Conservation (phyloP, 2,113 vertebrate genomes). For the Camelus dromedarius region DNA sequence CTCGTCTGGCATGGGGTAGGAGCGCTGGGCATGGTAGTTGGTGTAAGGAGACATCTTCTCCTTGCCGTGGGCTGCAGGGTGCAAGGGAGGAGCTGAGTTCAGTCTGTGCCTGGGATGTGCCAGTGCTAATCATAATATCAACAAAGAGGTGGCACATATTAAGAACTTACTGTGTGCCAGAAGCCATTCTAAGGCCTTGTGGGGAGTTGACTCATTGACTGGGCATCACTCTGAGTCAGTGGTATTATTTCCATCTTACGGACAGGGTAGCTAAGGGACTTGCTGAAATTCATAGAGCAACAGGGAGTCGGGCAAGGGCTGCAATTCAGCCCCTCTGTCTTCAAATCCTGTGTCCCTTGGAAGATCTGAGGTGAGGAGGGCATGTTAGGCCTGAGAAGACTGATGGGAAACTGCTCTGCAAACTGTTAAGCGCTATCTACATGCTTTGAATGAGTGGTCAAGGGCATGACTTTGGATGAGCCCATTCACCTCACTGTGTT, state of each 20-base stretch:
- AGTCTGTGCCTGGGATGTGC: background rate
- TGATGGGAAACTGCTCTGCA: background rate
- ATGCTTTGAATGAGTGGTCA: background rate
- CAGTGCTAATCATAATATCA: background rate
- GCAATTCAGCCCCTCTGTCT: background rate
- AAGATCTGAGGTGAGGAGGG: background rate
- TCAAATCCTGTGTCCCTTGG: background rate
- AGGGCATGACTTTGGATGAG: background rate
- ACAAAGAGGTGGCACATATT: background rate
- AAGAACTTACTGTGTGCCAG: background rate
- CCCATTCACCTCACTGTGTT: background rate
- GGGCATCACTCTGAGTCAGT: background rate
- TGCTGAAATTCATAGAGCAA: background rate
- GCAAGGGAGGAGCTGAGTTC: background rate
- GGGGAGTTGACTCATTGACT: background rate
- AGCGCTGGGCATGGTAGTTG: conserved; percentile 86
- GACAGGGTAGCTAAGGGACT: background rate
- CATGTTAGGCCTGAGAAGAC: background rate
- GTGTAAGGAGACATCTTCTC: conserved; percentile 86
- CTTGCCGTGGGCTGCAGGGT: conserved; percentile 17
- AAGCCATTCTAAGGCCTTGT: background rate
- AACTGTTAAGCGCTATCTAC: background rate
- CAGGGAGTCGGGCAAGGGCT: background rate
- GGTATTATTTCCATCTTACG: background rate
- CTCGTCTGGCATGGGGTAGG: conserved; percentile 89